Evolutionary conservation across 2,888 invertebrate genomes (phyloP), one percentile per base, ranked within the genome.

Genomic region (Caenorhabditis sp.): DNA sequence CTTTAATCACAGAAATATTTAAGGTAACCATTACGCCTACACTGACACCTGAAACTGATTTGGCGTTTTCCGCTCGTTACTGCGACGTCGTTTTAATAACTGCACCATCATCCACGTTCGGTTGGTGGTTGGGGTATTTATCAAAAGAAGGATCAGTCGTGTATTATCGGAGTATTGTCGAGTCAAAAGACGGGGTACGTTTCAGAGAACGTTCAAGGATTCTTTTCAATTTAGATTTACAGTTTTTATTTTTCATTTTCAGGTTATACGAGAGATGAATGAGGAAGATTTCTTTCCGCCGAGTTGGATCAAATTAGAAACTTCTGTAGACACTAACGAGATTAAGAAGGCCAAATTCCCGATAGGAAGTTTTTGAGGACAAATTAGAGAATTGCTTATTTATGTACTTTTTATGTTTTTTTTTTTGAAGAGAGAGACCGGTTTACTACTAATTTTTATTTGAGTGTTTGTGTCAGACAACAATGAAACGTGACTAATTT

Each of bases 21-120:
- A 10, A 70, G 58, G 53, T 67, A 0, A 54, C 70, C 1, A 36
- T 77, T 3, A 75, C 77, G 0, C 71, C 77, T 20, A 77, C 74
- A 1, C n/a, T 77, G 1, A 38, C 66, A 1, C 74, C 77, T 4
- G 77, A 74, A 59, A 63, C 71, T 17, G 77, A 77, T 59, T 50
- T 77, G 25, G 71, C 67, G 10, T 77, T 77, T 53, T 71, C 77
- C 0, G 20, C 58, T n/a, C 31, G 54, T 1, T 75, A 61, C 43
- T 77, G 77, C 43, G 77, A 77, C 17, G 74, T 69, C n/a, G 67
- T 73, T 0, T 59, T 77, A 3, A 74, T 77, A 10, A 77, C 77
- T 31, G 77, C 77, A 1, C 74, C 77, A 17, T 74, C 77, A 10
- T 77, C 77, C 2, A 77, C 77, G 0, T 77, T 77, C 43, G 77